phyloP scores from a whole-genome alignment of 2,888 invertebrate species.

The Hypsopygia costalis region DNA sequence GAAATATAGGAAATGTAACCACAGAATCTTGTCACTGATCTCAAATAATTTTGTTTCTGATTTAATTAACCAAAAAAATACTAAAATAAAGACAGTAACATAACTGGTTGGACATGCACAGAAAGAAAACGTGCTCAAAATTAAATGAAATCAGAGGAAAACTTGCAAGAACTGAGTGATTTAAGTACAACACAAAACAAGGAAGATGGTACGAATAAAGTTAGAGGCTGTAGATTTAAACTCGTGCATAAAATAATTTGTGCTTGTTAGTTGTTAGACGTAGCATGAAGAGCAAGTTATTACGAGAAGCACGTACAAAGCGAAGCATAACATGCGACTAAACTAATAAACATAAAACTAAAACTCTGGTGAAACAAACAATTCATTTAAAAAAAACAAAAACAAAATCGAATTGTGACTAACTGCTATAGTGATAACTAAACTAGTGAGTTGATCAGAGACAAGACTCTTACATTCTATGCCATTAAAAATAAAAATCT shows the following conservation, averaged over 20 bases:
- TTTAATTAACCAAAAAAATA: conserved; percentile 33
- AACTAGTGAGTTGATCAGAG: conserved; percentile 48
- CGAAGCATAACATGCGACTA: conserved; percentile 52
- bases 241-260: conserved; percentile 21
- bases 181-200: neutral
- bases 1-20: conserved; percentile 35
- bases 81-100: conserved; percentile 30
- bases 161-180: conserved; percentile 14
- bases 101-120: conserved; percentile 30
- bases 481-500: conserved; percentile 59
- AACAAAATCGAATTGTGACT: conserved; percentile 36
- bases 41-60: conserved; percentile 65
- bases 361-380: conserved; percentile 34
- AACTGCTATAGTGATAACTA: conserved; percentile 39
- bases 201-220: neutral
- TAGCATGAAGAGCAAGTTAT: conserved; percentile 33
- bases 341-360: conserved; percentile 30
- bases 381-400: conserved; percentile 30
- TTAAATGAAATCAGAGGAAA: conserved; percentile 69
- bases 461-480: conserved; percentile 54
- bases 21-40: conserved; percentile 78
- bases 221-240: conserved; percentile 8
- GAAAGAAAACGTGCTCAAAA: conserved; percentile 61
- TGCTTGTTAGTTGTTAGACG: conserved; percentile 17
- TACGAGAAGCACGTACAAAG: conserved; percentile 42